phyloP scores from a whole-genome alignment of 2,888 invertebrate species.

The Mythimna lalbum region DNA sequence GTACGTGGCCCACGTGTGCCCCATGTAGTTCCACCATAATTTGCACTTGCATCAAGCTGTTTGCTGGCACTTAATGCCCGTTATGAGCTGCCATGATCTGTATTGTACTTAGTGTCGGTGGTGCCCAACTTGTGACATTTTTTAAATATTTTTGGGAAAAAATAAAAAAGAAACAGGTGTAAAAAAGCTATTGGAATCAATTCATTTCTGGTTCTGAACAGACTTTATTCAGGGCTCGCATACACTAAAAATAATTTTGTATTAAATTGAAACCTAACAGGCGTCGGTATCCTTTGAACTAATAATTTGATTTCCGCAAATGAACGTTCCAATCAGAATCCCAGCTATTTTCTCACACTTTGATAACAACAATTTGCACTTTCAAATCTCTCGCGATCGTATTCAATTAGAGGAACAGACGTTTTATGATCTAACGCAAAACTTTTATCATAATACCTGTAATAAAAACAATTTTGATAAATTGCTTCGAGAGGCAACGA shows the following conservation, averaged over 20 bases:
- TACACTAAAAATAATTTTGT: background rate
- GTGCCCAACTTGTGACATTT: too few relatives aligned
- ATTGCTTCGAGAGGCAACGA: constrained; percentile 23
- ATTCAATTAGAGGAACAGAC: constrained; percentile 45
- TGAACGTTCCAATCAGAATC: constrained; percentile 12
- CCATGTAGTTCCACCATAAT: too few relatives aligned
- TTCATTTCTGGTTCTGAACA: too few relatives aligned
- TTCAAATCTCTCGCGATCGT: constrained; percentile 41
- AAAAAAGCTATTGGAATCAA: too few relatives aligned
- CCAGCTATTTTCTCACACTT: constrained; percentile 38
- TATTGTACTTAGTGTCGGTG: too few relatives aligned
- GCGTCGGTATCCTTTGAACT: constrained; percentile 11
- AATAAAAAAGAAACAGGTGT: too few relatives aligned
- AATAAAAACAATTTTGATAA: constrained; percentile 51
- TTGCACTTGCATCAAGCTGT: too few relatives aligned
- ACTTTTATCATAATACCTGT: constrained; percentile 41
- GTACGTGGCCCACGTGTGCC: too few relatives aligned
- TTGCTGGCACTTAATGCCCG: too few relatives aligned
- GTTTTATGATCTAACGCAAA: constrained; percentile 46
- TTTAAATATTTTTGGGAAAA: too few relatives aligned
- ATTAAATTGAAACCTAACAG: background rate
- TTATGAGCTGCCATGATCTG: too few relatives aligned
- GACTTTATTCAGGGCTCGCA: too few relatives aligned
- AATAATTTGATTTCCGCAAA: constrained; percentile 32
- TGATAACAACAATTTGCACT: constrained; percentile 47